Evolutionary conservation across 2,797 vertebrate species (phyloP).

Genomic region (Siniperca obscura): DNA sequence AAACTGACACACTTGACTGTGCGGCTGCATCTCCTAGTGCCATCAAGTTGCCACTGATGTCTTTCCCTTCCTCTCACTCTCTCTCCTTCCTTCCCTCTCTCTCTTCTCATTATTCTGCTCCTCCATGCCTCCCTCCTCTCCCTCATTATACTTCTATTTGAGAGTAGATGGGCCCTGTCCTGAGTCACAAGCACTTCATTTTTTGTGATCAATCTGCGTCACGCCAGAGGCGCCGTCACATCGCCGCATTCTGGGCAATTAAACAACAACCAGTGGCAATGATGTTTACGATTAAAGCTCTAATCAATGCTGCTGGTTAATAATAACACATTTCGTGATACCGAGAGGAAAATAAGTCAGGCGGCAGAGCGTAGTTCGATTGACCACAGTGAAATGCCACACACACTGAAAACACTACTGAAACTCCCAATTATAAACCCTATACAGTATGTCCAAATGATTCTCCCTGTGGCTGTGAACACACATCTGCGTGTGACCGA

Average conservation of each 20-base stretch:
- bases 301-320: constrained; percentile 41
- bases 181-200: constrained; percentile 56
- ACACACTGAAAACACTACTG: not conserved
- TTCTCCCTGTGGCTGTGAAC: not conserved
- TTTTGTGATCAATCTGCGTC: constrained; percentile 53
- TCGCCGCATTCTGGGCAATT: constrained; percentile 51
- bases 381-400: constrained; percentile 9
- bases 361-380: not conserved
- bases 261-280: constrained; percentile 43
- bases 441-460: not conserved
- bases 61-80: constrained; percentile 3
- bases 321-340: constrained; percentile 22
- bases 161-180: constrained; percentile 49
- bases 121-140: constrained; percentile 22
- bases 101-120: constrained; percentile 51
- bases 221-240: constrained; percentile 1
- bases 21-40: constrained; percentile 8
- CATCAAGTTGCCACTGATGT: constrained; percentile 24
- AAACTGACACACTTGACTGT: constrained; percentile 35
- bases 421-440: constrained; percentile 24
- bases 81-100: constrained; percentile 19
- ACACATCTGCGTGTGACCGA: constrained; percentile 8
- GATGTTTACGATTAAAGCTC: constrained; percentile 24
- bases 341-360: constrained; percentile 10
- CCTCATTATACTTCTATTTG: constrained; percentile 62